Evolutionary conservation across 2,113 vertebrate species (phyloP).

Genomic region (Embiotoca jacksoni): DNA sequence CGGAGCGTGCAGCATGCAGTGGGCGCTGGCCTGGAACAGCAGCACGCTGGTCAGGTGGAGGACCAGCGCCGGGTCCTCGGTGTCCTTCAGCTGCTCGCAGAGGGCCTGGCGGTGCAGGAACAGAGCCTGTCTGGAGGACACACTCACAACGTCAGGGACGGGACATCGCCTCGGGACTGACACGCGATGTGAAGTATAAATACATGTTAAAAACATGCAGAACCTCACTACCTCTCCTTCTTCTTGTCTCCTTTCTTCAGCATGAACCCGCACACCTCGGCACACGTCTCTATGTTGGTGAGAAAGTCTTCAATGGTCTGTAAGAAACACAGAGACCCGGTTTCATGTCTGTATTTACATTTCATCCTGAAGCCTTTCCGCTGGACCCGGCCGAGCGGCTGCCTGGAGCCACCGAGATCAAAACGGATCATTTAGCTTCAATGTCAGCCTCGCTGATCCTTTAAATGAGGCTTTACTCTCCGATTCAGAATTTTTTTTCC

Average conservation of each 20-base stretch:
- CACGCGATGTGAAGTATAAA: too few species aligned
- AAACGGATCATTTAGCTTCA: too few species aligned
- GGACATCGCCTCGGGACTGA: too few species aligned
- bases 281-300: slow-evolving; percentile 87
- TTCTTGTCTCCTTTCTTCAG: slow-evolving; percentile 97
- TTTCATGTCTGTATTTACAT: not conserved
- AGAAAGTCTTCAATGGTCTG: slow-evolving; percentile 95
- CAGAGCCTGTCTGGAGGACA: slow-evolving; percentile 87
- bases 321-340: not conserved
- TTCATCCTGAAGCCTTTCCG: not conserved
- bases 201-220: not conserved
- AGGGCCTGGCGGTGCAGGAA: slow-evolving; percentile 94
- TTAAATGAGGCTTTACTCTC: too few species aligned
- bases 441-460: too few species aligned
- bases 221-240: slow-evolving; percentile 89
- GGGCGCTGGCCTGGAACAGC: slow-evolving; percentile 91
- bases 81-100: slow-evolving; percentile 90
- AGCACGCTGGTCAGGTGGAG: slow-evolving; percentile 93
- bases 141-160: not conserved
- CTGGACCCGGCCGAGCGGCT: not conserved
- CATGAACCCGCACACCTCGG: slow-evolving; percentile 93
- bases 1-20: slow-evolving; percentile 95
- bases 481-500: too few species aligned
- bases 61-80: slow-evolving; percentile 93
- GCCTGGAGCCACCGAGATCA: too few species aligned